A percentile compares a stretch with the other conserved stretches of the same genome.
phyloP scores from a whole-genome alignment of 2,888 invertebrate genomes.

The Drepanosiphum platanoidis region DNA sequence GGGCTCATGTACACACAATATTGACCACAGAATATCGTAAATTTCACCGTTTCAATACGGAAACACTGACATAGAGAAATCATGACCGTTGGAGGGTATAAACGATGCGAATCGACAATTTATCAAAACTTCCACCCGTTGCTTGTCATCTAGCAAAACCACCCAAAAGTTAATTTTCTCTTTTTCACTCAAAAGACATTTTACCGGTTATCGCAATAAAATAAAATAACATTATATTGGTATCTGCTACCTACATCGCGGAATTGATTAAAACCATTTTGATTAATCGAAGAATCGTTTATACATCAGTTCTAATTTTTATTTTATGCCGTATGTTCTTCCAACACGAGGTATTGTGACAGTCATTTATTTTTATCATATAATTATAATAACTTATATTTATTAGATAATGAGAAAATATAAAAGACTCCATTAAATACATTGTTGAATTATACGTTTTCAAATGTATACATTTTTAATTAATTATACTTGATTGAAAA shows the following conservation, averaged over 20 bases:
- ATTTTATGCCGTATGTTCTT: not conserved
- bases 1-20: not conserved
- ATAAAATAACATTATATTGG: not conserved
- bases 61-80: slow-evolving; percentile 21
- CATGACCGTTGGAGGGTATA: not conserved
- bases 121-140: slow-evolving; percentile 9
- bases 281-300: slow-evolving; percentile 28
- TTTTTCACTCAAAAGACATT: not conserved
- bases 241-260: not conserved
- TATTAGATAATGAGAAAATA: not conserved
- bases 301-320: not conserved
- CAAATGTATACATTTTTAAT: slow-evolving; percentile 15
- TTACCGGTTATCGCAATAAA: not conserved
- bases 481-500: slow-evolving; percentile 4
- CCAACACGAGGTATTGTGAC: not conserved
- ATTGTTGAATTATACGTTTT: not conserved
- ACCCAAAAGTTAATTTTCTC: slow-evolving; percentile 43
- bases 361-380: not conserved
- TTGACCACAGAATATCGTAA: slow-evolving; percentile 13
- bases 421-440: not conserved
- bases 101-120: slow-evolving; percentile 9
- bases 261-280: slow-evolving; percentile 5
- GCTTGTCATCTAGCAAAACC: slow-evolving; percentile 19
- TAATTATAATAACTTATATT: not conserved
- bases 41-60: slow-evolving; percentile 23